These are phyloP conservation scores for Stramonita haemastoma DNA, from an alignment of 2,888 invertebrate species.

Conservation along the genomic window DNA sequence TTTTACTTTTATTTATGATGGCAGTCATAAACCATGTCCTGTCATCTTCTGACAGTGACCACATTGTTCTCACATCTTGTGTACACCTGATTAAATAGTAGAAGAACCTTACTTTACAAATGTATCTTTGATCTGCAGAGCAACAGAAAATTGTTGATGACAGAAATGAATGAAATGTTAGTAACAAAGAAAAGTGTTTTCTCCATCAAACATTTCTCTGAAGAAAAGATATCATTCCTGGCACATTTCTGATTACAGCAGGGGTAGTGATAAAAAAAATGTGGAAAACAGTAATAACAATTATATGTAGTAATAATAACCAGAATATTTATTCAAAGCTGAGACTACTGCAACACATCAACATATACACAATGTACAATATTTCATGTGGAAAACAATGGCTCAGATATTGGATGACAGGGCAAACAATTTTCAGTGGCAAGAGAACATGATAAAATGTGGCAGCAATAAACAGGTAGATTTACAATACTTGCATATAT, in stretches of 20 bases:
- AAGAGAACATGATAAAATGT: conserved; percentile 8
- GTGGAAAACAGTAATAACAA: background rate
- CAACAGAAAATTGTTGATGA: background rate
- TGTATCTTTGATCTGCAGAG: background rate
- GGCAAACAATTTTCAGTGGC: background rate
- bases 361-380: background rate
- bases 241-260: conserved; percentile 25
- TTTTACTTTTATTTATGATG: no score
- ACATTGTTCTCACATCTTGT: no score
- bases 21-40: no score
- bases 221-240: background rate
- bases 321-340: conserved; percentile 17
- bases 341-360: conserved; percentile 3
- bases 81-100: no score
- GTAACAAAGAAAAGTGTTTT: background rate
- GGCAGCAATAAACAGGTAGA: background rate
- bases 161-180: background rate
- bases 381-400: background rate
- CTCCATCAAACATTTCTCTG: background rate
- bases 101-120: background rate
- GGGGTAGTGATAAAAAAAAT: background rate
- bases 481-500: background rate
- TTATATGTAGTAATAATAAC: background rate
- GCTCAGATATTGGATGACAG: background rate
- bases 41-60: no score